A percentile compares a stretch with the other conserved stretches of the same genome.
Conservation (phyloP, 2,797 vertebrate genomes). For the Spea hammondii region DNA sequence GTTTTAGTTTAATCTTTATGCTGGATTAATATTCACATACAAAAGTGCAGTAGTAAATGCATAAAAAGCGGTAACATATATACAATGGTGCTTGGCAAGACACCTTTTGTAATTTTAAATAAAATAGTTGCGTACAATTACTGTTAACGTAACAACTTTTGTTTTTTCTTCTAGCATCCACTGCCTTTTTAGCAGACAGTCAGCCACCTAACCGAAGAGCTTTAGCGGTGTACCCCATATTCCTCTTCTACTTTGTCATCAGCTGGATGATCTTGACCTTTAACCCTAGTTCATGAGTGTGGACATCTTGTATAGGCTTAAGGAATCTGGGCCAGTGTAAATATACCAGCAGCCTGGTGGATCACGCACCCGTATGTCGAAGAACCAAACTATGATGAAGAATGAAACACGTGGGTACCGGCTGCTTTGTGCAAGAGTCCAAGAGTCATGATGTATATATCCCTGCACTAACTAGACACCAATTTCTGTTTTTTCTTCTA, state of each 20-base stretch:
- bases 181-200: constrained; percentile 90
- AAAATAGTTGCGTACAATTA: neutral
- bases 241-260: constrained; percentile 97
- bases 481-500: constrained; percentile 5
- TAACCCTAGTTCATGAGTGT: constrained; percentile 59
- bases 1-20: no score
- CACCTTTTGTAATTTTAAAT: neutral
- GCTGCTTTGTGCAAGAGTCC: constrained; percentile 3
- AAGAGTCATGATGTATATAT: constrained; percentile 24
- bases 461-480: constrained; percentile 20
- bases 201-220: constrained; percentile 90
- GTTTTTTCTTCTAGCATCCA: constrained; percentile 76
- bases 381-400: neutral
- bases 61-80: no score
- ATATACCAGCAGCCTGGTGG: constrained; percentile 1
- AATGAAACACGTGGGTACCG: neutral
- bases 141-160: neutral
- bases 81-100: neutral
- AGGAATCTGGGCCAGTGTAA: neutral
- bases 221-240: constrained; percentile 91
- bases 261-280: constrained; percentile 97
- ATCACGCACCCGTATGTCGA: neutral
- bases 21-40: no score
- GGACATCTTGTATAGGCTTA: neutral
- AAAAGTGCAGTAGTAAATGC: no score